phyloP scores from a whole-genome alignment of 2,888 invertebrate genomes.

The Caradrina clavipalpis region DNA sequence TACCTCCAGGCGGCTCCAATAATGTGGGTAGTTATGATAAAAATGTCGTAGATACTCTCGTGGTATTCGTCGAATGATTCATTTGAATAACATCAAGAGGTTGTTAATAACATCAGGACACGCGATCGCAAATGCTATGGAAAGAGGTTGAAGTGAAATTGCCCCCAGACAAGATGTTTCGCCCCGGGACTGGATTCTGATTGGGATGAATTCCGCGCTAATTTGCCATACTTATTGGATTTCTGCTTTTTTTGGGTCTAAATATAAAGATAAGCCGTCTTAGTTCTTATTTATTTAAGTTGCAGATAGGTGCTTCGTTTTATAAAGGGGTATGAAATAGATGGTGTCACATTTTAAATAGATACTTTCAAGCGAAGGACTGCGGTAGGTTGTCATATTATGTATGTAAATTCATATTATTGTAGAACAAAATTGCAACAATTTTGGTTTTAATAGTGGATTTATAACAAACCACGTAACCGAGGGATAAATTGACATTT shows the following conservation, averaged over 20 bases:
- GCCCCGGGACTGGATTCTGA: conserved; percentile 77
- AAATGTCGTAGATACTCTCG: conserved; percentile 60
- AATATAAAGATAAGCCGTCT: background rate
- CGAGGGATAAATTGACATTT: too few species aligned
- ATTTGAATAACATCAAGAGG: conserved; percentile 67
- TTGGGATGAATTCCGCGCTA: conserved; percentile 62
- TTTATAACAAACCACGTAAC: too few species aligned
- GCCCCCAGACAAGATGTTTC: conserved; percentile 64
- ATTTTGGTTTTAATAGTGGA: too few species aligned
- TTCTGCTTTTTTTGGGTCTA: conserved; percentile 7
- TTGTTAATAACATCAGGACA: conserved; percentile 75
- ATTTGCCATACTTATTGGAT: conserved; percentile 53
- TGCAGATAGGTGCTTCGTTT: background rate
- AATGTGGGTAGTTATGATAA: conserved; percentile 58
- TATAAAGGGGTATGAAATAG: background rate
- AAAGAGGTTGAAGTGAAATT: conserved; percentile 74
- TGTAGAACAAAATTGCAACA: too few species aligned
- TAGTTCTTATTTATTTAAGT: conserved; percentile 1
- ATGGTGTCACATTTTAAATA: background rate
- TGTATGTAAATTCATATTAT: too few species aligned
- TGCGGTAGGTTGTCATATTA: background rate
- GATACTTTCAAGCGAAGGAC: too few species aligned
- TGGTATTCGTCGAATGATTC: conserved; percentile 68
- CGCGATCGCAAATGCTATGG: conserved; percentile 77
- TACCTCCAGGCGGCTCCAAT: conserved; percentile 35